phyloP scores from a whole-genome alignment of 2,113 vertebrate species.

The Aegithalos caudatus region DNA sequence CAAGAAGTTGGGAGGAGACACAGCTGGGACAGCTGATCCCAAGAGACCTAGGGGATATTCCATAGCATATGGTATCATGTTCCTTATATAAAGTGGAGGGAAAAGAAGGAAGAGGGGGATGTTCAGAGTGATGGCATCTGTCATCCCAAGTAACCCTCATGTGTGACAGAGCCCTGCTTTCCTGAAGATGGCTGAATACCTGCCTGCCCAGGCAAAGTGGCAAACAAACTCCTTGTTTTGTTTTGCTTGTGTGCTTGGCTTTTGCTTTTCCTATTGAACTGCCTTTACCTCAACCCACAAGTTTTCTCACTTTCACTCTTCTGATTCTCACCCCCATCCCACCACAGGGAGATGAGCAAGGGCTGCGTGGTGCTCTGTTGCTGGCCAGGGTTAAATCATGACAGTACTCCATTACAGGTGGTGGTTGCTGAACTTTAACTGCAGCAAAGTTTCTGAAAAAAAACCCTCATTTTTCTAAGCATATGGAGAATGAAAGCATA shows the following conservation, averaged over 20 bases:
- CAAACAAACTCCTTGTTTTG: background rate
- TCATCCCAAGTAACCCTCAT: accelerated
- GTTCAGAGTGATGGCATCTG: background rate
- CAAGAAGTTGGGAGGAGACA: background rate
- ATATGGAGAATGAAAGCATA: background rate
- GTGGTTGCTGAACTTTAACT: background rate
- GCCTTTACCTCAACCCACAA: background rate
- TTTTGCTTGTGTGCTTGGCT: background rate
- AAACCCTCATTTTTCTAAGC: background rate
- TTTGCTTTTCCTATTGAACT: background rate
- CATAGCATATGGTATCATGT: background rate
- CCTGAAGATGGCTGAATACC: background rate
- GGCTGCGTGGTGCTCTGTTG: background rate
- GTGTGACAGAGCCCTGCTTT: background rate
- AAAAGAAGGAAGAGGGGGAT: background rate
- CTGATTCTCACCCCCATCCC: background rate
- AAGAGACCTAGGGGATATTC: background rate
- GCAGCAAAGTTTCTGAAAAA: background rate
- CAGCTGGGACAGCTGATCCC: background rate
- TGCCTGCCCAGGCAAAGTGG: background rate
- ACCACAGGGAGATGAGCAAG: background rate
- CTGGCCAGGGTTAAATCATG: background rate
- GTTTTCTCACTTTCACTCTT: background rate
- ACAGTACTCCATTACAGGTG: background rate
- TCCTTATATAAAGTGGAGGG: background rate